Conservation (phyloP, 2,797 vertebrate species). For the Schizopygopsis pylzovi region DNA sequence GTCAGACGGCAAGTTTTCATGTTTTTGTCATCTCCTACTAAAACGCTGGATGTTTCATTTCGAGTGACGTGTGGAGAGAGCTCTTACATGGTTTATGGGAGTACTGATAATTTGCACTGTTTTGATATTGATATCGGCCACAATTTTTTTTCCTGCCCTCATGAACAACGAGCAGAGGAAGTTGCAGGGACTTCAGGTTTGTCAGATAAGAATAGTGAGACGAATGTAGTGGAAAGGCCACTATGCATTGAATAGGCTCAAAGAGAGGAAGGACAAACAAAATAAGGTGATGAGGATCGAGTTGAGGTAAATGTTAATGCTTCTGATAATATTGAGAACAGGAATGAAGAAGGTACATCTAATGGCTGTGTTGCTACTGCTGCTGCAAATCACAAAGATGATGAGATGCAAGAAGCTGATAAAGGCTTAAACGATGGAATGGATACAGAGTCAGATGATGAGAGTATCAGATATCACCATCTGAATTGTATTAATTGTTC, state of each 20-base stretch:
- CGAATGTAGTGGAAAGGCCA: background rate
- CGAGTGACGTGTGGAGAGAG: too few species aligned
- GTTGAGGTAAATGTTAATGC: background rate
- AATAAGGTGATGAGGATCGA: background rate
- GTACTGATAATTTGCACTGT: background rate
- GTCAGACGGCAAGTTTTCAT: too few species aligned
- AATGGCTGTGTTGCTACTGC: background rate
- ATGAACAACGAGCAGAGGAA: background rate
- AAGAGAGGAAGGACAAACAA: background rate
- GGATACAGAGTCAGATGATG: background rate
- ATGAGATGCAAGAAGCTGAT: background rate
- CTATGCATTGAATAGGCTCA: background rate
- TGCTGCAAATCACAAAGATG: background rate
- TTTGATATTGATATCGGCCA: background rate
- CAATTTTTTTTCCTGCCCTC: background rate
- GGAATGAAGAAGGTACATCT: background rate
- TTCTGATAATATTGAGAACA: background rate
- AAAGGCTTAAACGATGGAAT: background rate
- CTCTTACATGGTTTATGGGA: too few species aligned
- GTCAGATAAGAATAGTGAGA: background rate
- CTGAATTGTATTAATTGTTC: background rate
- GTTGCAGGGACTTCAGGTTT: background rate
- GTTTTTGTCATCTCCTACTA: too few species aligned
- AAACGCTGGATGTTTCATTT: too few species aligned
- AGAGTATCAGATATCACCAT: background rate